Base-by-base conservation (phyloP, 2,797 vertebrate genomes). In the Chelon auratus region DNA sequence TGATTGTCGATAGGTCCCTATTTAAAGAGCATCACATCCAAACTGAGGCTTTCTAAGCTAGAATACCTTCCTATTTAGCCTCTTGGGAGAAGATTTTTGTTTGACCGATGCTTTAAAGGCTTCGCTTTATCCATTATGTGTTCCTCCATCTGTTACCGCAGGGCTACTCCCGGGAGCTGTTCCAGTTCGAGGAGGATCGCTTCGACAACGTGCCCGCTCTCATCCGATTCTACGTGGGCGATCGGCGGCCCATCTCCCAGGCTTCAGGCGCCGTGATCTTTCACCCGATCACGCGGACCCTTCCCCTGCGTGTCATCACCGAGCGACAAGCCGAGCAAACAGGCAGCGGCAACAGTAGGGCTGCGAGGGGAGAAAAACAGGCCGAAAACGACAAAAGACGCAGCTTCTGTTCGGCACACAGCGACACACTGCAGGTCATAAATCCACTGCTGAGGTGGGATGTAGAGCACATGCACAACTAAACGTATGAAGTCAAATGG, bases 101-200 rank as follows among this genome's bases (percentile, higher is more conserved):
- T 24, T 18, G n/a, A 42, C 40, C 51, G 1, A 18, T 48, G 24
- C 36, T 72, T 67, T 56, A 48, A 67, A 47, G 42, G 2, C 59
- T 62, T 22, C 70, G 57, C 52, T 56, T 72, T 17, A 48, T 40
- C 26, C 51, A 12, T 45, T 48, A 20, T 50, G 47, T 73, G 62
- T 73, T 62, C 61, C 17, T 80, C 69, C 52, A 1, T 90, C 33
- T 76, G 72, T 74, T 8, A 62, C 68, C 58, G 52, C 86, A 95
- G 88, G 96, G 96, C 47, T 93, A 94, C 84, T 89, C 95, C 3
- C 77, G 93, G 26, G 94, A 94, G 75, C 93, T 97, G 74, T 97
- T 95, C 90, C 96, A 97, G 89, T 95, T 97, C 18, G 96, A 97
- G 83, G 94, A 95, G 54, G 96, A 97, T 61, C 95, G 93, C 72